Evolutionary conservation across 2,888 invertebrate genomes (phyloP).

Genomic region (Seira musarum): DNA sequence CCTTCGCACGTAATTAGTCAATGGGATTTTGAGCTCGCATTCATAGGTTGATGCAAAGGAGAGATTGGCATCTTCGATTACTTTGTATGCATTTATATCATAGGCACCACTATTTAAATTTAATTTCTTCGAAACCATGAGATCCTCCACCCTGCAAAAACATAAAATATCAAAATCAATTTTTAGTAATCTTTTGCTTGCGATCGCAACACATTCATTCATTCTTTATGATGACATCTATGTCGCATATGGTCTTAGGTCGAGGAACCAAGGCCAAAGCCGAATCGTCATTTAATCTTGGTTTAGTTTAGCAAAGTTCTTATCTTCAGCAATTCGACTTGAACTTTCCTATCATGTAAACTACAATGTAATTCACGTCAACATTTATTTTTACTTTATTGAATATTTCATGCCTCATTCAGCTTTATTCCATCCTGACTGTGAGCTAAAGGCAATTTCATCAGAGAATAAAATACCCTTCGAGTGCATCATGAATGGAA

Average conservation of each 20-base stretch:
- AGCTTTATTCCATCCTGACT: slow-evolving; percentile 29
- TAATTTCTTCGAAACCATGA: slow-evolving; percentile 58
- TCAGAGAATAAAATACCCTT: not conserved
- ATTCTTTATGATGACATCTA: no score
- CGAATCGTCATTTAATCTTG: no score
- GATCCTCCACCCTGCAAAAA: slow-evolving; percentile 64
- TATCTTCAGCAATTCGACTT: no score
- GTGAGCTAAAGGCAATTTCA: not conserved
- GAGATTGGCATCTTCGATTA: slow-evolving; percentile 66
- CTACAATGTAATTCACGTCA: slow-evolving; percentile 30
- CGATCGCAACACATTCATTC: no score
- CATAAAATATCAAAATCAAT: slow-evolving; percentile 9
- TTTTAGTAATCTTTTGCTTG: no score
- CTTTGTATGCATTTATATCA: slow-evolving; percentile 66
- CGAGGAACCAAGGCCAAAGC: no score
- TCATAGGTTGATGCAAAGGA: slow-evolving; percentile 70
- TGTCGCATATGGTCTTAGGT: no score
- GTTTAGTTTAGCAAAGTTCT: no score
- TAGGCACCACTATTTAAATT: slow-evolving; percentile 64
- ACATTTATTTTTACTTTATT: slow-evolving; percentile 37
- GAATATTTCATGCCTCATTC: slow-evolving; percentile 53
- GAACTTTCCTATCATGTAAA: slow-evolving; percentile 24
- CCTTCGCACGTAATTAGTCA: slow-evolving; percentile 70
- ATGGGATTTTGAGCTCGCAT: slow-evolving; percentile 71
- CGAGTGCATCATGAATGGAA: not conserved